phyloP scores from a whole-genome alignment of 2,797 vertebrate species.

The Pelodytes ibericus region DNA sequence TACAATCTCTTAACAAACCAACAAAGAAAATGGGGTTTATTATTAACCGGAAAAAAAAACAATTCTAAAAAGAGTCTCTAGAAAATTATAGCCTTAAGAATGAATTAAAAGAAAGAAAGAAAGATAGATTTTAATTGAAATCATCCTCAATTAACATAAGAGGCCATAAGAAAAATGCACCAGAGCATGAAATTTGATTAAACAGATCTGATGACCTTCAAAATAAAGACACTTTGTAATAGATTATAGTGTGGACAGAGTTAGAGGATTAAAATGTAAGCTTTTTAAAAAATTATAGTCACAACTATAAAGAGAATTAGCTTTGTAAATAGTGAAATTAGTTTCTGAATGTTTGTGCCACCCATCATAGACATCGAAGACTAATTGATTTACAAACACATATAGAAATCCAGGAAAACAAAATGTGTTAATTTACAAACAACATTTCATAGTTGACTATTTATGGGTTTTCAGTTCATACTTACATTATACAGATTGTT shows the following conservation, averaged over 20 bases:
- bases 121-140: constrained; percentile 75
- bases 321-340: too few species aligned
- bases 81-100: constrained; percentile 69
- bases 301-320: too few species aligned
- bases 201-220: constrained; percentile 76
- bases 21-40: constrained; percentile 64
- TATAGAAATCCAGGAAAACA: too few species aligned
- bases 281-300: too few species aligned
- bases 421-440: too few species aligned
- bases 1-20: constrained; percentile 63
- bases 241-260: constrained; percentile 20
- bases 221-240: constrained; percentile 61
- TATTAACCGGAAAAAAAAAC: constrained; percentile 17
- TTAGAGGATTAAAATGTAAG: not conserved
- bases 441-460: too few species aligned
- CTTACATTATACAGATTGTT: too few species aligned
- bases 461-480: too few species aligned
- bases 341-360: too few species aligned
- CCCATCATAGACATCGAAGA: too few species aligned
- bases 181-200: constrained; percentile 79
- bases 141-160: constrained; percentile 78
- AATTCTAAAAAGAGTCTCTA: constrained; percentile 41
- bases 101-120: constrained; percentile 79
- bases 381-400: too few species aligned
- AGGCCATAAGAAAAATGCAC: constrained; percentile 71